phyloP scores from a whole-genome alignment of 2,888 invertebrate species.

The Tetrapedia diversipes region DNA sequence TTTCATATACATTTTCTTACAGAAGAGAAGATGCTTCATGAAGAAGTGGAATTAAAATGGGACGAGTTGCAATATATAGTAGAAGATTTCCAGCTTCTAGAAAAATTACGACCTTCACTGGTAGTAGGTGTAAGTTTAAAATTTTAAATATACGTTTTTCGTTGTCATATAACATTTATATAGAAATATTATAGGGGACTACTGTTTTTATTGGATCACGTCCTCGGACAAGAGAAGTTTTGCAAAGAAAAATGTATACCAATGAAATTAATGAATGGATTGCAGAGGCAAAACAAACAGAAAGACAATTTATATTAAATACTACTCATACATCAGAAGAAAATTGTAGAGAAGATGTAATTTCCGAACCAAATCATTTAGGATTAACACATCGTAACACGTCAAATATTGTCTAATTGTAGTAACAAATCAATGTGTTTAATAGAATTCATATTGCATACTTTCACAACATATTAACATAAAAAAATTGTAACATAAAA shows the following conservation, averaged over 20 bases:
- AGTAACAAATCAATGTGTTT: conserved; percentile 13
- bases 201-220: conserved; percentile 90
- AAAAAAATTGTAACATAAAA: conserved; percentile 10
- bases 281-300: conserved; percentile 86
- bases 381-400: conserved; percentile 61
- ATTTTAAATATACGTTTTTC: neutral
- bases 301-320: conserved; percentile 75
- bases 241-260: conserved; percentile 90
- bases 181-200: conserved; percentile 81
- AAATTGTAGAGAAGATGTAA: conserved; percentile 63
- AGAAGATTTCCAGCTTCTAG: conserved; percentile 84
- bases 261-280: conserved; percentile 90
- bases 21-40: conserved; percentile 91
- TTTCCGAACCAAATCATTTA: conserved; percentile 66
- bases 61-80: conserved; percentile 86
- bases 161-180: neutral
- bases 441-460: conserved; percentile 16
- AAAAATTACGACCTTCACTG: conserved; percentile 83
- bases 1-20: conserved; percentile 37
- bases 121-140: conserved; percentile 83
- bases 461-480: neutral
- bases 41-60: conserved; percentile 89
- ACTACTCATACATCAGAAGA: conserved; percentile 68
- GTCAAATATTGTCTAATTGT: conserved; percentile 52
- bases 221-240: conserved; percentile 89